Evolutionary conservation across 1,140 invertebrate genomes (phyloP).

Genomic region (Rhopalosiphum maidis): DNA sequence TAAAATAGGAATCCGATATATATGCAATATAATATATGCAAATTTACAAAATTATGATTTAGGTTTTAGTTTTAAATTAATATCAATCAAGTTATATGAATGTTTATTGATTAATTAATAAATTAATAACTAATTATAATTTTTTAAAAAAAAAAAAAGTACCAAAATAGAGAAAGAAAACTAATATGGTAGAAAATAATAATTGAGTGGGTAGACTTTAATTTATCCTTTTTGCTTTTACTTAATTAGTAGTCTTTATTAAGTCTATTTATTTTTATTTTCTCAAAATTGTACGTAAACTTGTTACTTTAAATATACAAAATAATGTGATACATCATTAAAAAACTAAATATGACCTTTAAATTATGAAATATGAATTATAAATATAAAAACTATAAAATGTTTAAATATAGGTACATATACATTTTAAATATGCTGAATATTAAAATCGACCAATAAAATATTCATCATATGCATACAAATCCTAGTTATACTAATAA

Average conservation of each 20-base stretch:
- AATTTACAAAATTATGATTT: too few species aligned
- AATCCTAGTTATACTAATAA: not conserved
- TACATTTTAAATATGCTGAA: not conserved
- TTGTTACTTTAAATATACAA: not conserved
- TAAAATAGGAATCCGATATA: not conserved
- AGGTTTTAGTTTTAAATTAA: too few species aligned
- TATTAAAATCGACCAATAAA: not conserved
- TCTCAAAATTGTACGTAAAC: not conserved
- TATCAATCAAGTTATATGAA: too few species aligned
- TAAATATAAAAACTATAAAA: not conserved
- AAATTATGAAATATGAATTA: not conserved
- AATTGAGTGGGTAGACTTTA: not conserved
- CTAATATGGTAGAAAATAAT: not conserved
- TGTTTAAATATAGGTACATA: not conserved
- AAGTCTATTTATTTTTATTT: not conserved
- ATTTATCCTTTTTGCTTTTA: not conserved
- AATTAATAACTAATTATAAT: not conserved
- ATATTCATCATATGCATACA: not conserved
- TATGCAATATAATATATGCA: too few species aligned
- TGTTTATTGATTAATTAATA: not conserved
- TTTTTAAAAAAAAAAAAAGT: not conserved
- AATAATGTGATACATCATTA: not conserved
- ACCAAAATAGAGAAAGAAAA: not conserved
- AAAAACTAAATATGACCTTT: not conserved
- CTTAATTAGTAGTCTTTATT: not conserved